A percentile compares a stretch with the other conserved stretches of the same genome.
These are phyloP conservation scores for Cecidostiba fungosa DNA, from an alignment of 2,888 invertebrate species.

Conservation along the genomic window DNA sequence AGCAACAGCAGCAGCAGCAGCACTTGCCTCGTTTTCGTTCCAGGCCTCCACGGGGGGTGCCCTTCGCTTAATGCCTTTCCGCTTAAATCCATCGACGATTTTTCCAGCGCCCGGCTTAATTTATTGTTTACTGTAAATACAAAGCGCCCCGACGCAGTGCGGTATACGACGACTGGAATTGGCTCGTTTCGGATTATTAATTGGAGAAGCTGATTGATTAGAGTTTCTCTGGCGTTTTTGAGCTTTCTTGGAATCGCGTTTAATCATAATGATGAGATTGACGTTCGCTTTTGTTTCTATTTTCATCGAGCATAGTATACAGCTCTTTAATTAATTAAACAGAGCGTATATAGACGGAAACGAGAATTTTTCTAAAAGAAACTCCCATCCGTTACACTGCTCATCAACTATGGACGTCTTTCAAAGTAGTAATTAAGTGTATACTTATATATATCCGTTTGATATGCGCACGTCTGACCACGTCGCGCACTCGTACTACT, in stretches of 20 bases:
- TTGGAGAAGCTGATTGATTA: not conserved
- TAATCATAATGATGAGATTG: conserved; percentile 17
- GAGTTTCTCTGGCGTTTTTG: not conserved
- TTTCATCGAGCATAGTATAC: not conserved
- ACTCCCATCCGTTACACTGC: not conserved
- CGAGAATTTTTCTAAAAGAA: not conserved
- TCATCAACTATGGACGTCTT: not conserved
- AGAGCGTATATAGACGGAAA: not conserved
- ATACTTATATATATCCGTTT: too few species aligned
- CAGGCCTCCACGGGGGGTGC: conserved; percentile 46
- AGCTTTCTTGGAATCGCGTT: not conserved
- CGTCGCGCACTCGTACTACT: too few species aligned
- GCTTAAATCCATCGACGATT: conserved; percentile 62
- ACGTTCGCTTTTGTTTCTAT: not conserved
- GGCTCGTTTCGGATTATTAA: conserved; percentile 37
- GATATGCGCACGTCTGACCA: not conserved
- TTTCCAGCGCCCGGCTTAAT: conserved; percentile 59
- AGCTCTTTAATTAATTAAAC: not conserved
- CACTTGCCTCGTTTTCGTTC: conserved; percentile 51
- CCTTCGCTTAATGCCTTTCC: conserved; percentile 61
- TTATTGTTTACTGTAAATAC: conserved; percentile 62
- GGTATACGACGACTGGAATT: not conserved
- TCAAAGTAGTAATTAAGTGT: not conserved
- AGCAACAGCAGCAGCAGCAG: not conserved
- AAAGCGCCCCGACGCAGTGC: not conserved